Evolutionary conservation across 1,140 invertebrate genomes (phyloP).

Genomic region (Drosophila santomea): DNA sequence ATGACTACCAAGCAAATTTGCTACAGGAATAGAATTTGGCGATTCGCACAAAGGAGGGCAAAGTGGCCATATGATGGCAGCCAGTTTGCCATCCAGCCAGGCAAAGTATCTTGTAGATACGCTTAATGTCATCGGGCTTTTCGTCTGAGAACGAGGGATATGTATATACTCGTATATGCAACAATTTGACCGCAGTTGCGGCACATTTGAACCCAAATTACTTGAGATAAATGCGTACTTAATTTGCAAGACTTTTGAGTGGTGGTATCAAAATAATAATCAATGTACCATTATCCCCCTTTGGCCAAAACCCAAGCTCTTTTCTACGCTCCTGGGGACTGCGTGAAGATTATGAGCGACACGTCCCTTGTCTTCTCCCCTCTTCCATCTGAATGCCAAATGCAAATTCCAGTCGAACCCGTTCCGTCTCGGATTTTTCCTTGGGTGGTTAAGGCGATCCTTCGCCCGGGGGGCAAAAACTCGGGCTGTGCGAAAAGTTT

Average conservation of each 20-base stretch:
- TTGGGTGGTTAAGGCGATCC: constrained; percentile 4
- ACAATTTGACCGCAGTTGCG: constrained; percentile 82
- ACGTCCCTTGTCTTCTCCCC: constrained; percentile 44
- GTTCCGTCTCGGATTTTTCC: constrained; percentile 33
- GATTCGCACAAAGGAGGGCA: constrained; percentile 50
- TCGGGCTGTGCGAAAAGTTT: constrained; percentile 68
- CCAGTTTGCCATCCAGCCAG: constrained; percentile 47
- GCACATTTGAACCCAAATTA: constrained; percentile 83
- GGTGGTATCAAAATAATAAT: constrained; percentile 83
- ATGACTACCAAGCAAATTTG: constrained; percentile 67
- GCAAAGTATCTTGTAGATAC: constrained; percentile 54
- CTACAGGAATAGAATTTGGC: constrained; percentile 54
- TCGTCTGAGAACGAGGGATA: constrained; percentile 54
- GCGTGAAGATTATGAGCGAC: constrained; percentile 80
- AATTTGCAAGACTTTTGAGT: constrained; percentile 81
- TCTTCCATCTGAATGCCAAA: constrained; percentile 9
- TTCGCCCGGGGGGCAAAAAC: constrained; percentile 22
- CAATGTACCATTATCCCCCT: constrained; percentile 79
- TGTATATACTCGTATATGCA: constrained; percentile 40
- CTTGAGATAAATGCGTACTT: constrained; percentile 82
- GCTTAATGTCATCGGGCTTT: constrained; percentile 68
- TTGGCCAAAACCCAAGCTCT: constrained; percentile 23
- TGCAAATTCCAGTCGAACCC: constrained; percentile 73
- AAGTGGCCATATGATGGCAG: constrained; percentile 68
- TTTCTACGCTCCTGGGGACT: constrained; percentile 32